Evolutionary conservation across 2,888 invertebrate species (phyloP).

Genomic region (Coronaproctus castanopsis): DNA sequence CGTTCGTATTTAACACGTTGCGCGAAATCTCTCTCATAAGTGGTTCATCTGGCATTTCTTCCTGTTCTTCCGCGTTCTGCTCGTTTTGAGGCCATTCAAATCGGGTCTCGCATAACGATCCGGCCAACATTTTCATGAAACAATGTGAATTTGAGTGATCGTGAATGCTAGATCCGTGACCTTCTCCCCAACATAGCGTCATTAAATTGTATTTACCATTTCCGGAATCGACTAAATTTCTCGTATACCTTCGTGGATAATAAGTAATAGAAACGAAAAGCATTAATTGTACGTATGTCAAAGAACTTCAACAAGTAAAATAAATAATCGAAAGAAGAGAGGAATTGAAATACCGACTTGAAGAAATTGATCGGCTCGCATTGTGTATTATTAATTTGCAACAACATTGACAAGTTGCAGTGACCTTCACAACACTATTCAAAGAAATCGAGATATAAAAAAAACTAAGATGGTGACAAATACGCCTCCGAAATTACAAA

Average conservation of each 20-base stretch:
- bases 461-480: no score
- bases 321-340: no score
- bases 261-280: no score
- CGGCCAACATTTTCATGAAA: slow-evolving; percentile 85
- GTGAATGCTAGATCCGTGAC: slow-evolving; percentile 84
- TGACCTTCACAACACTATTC: no score
- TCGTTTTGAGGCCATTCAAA: slow-evolving; percentile 32
- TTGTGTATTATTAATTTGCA: no score
- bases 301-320: no score
- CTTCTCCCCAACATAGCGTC: slow-evolving; percentile 95
- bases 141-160: slow-evolving; percentile 93
- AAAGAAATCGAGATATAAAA: no score
- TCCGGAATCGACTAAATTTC: slow-evolving; percentile 86
- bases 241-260: slow-evolving; percentile 50
- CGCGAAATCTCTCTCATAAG: slow-evolving; percentile 44
- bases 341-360: no score
- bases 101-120: slow-evolving; percentile 56
- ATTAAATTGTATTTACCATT: slow-evolving; percentile 95
- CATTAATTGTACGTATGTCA: no score
- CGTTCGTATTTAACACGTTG: slow-evolving; percentile 44
- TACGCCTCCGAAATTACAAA: no score
- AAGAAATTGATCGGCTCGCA: no score
- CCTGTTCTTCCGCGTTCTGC: slow-evolving; percentile 28
- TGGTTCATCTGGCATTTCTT: slow-evolving; percentile 14
- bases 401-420: no score